phyloP scores from a whole-genome alignment of 2,113 vertebrate species.

The Tyrannus savana region DNA sequence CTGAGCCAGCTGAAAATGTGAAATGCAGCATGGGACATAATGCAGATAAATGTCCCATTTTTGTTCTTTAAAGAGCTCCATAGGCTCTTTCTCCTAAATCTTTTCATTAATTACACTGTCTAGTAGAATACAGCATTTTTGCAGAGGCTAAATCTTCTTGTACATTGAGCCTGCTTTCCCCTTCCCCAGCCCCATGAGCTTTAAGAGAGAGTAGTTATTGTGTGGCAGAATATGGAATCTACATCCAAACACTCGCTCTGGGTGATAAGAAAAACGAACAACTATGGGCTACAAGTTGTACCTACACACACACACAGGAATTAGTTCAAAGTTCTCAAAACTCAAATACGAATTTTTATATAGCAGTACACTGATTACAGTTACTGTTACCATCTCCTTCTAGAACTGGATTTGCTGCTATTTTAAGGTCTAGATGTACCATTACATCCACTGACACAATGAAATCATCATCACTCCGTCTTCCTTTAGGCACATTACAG shows the following conservation, averaged over 20 bases:
- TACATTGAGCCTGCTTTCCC: background rate
- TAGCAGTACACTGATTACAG: background rate
- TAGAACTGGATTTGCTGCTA: background rate
- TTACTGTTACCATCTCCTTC: background rate
- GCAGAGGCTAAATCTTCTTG: background rate
- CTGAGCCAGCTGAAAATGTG: conserved; percentile 13
- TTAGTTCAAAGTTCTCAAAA: background rate
- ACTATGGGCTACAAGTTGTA: background rate
- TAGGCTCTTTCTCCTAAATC: conserved; percentile 13
- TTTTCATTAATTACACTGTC: conserved; percentile 56
- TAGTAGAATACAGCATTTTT: background rate
- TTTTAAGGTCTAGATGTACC: background rate
- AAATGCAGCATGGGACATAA: conserved; percentile 22
- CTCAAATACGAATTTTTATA: background rate
- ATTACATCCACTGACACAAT: background rate
- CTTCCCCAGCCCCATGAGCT: background rate
- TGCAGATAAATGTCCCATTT: conserved; percentile 26
- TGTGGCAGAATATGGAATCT: background rate
- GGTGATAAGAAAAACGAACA: background rate
- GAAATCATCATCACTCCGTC: background rate
- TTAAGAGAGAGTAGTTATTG: background rate
- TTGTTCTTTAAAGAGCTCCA: background rate
- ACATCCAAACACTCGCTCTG: background rate
- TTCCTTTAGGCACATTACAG: background rate
- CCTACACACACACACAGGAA: background rate